Evolutionary conservation across 2,797 vertebrate genomes (phyloP).

Genomic region (Acanthurus lineatus): DNA sequence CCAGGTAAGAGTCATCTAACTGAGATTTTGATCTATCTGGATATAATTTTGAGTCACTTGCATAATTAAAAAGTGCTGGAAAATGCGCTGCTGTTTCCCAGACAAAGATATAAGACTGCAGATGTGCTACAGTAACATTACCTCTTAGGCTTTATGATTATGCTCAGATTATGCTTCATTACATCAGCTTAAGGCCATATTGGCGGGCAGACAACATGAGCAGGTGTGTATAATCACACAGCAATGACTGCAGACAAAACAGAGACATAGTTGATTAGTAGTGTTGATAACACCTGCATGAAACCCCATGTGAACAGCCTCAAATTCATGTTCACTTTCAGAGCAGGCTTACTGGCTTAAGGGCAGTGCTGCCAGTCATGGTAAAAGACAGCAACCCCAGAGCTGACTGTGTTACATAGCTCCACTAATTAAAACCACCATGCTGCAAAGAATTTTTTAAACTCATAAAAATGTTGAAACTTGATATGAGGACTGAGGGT

Average conservation of each 20-base stretch:
- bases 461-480: neutral
- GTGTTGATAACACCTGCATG: slow-evolving; percentile 16
- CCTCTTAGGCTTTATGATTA: slow-evolving; percentile 1
- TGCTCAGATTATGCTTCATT: slow-evolving; percentile 8
- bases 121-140: neutral
- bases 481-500: neutral
- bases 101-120: neutral
- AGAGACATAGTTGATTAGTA: slow-evolving; percentile 10
- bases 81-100: neutral
- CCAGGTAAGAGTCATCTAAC: slow-evolving; percentile 75
- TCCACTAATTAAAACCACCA: neutral
- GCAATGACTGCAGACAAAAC: slow-evolving; percentile 25
- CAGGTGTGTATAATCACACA: slow-evolving; percentile 37
- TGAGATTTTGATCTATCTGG: neutral
- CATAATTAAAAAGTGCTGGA: neutral
- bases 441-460: neutral
- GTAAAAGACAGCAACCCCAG: neutral
- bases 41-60: neutral
- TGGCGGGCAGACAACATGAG: slow-evolving; percentile 13
- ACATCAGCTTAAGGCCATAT: slow-evolving; percentile 21
- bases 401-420: too few relatives aligned
- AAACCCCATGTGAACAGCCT: slow-evolving; percentile 31
- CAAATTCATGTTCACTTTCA: slow-evolving; percentile 4
- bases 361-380: neutral
- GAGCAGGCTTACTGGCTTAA: neutral